A percentile compares a stretch with the other conserved stretches of the same genome.
These are phyloP conservation scores for Ectropis grisescens DNA, from an alignment of 1,140 invertebrate species.

Conservation along the genomic window DNA sequence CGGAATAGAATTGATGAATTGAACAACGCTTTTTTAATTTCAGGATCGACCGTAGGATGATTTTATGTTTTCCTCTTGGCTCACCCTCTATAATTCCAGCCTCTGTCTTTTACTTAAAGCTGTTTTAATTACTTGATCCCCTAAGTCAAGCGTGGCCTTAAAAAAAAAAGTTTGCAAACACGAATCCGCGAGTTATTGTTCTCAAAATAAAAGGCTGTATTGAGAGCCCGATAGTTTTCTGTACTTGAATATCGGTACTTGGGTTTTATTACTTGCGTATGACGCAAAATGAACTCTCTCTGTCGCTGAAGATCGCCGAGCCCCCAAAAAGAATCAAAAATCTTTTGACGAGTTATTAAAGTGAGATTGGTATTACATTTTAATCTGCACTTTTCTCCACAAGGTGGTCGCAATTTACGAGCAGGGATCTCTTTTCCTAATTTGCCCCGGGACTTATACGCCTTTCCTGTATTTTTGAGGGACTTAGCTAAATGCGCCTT, in stretches of 20 bases:
- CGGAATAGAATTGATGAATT: conserved; percentile 29
- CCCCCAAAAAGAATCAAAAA: conserved; percentile 18
- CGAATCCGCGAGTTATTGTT: conserved; percentile 1
- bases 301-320: conserved; percentile 17
- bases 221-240: conserved; percentile 15
- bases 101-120: conserved; percentile 13
- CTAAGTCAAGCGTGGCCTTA: conserved; percentile 17
- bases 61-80: conserved; percentile 12
- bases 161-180: conserved; percentile 18
- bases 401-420: conserved; percentile 15
- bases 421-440: conserved; percentile 13
- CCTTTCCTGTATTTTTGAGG: conserved; percentile 15
- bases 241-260: conserved; percentile 21
- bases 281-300: conserved; percentile 19
- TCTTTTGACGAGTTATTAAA: conserved; percentile 7
- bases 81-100: conserved; percentile 9
- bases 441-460: conserved; percentile 12
- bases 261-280: conserved; percentile 16
- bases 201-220: conserved; percentile 14
- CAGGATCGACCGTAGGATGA: conserved; percentile 5
- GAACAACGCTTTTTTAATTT: conserved; percentile 14
- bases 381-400: conserved; percentile 16
- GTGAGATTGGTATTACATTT: conserved; percentile 11
- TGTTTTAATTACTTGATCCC: conserved; percentile 9
- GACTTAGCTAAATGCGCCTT: conserved; percentile 11